Conservation (phyloP, 2,888 invertebrate genomes). For the Heteromurus nitidus region DNA sequence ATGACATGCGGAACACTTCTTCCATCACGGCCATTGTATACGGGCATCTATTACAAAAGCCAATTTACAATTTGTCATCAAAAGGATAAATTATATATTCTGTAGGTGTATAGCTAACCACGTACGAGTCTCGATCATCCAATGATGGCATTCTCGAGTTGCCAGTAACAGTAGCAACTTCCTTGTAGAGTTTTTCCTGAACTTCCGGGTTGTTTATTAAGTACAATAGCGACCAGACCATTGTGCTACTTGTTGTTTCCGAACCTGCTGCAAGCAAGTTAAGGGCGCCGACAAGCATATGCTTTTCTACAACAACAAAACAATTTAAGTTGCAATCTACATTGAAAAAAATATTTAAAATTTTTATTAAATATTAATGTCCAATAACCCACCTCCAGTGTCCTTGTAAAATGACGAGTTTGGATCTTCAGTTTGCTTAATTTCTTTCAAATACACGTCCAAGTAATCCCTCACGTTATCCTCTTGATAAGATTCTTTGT, state of each 20-base stretch:
- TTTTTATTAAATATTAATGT: too few relatives aligned
- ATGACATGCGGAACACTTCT: slow-evolving; percentile 62
- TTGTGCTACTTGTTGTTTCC: slow-evolving; percentile 63
- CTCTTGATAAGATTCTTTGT: slow-evolving; percentile 33
- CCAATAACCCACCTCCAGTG: slow-evolving; percentile 53
- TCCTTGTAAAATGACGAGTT: slow-evolving; percentile 65
- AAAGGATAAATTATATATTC: not conserved
- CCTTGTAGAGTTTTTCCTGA: slow-evolving; percentile 57
- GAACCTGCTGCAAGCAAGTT: slow-evolving; percentile 67
- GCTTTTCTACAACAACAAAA: slow-evolving; percentile 46
- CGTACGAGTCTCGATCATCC: slow-evolving; percentile 34
- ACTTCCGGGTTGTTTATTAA: slow-evolving; percentile 36
- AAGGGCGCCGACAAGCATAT: slow-evolving; percentile 46
- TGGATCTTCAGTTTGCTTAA: slow-evolving; percentile 58
- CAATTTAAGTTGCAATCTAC: not conserved
- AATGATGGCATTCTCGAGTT: slow-evolving; percentile 30
- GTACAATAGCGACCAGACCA: slow-evolving; percentile 59
- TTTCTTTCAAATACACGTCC: slow-evolving; percentile 64
- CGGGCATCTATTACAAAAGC: slow-evolving; percentile 33
- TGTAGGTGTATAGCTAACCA: not conserved
- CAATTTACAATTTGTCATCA: not conserved
- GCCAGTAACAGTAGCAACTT: slow-evolving; percentile 54
- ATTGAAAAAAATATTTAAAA: not conserved
- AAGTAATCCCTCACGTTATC: slow-evolving; percentile 64
- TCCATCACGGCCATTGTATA: slow-evolving; percentile 65